Conservation (phyloP, 2,797 vertebrate genomes). For the Cryptoprocta ferox region DNA sequence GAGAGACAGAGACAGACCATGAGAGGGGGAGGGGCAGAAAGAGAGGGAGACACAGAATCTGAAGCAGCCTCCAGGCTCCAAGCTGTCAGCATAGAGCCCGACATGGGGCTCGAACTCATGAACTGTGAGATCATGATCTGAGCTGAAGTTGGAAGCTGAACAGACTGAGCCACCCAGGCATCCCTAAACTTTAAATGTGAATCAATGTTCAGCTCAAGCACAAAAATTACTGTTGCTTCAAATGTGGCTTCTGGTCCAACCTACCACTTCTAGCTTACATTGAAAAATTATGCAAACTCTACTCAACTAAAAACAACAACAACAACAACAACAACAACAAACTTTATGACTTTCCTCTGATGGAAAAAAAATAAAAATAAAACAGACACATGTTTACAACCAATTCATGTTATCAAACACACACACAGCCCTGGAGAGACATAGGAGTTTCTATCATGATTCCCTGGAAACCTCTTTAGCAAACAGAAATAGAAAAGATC, state of each 20-base stretch:
- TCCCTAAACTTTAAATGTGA: not conserved
- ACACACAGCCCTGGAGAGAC: not conserved
- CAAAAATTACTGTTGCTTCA: not conserved
- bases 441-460: not conserved
- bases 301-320: not conserved
- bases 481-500: not conserved
- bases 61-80: too few species aligned
- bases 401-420: not conserved
- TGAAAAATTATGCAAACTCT: not conserved
- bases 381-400: not conserved
- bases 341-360: not conserved
- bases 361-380: not conserved
- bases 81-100: too few species aligned
- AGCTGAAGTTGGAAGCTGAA: too few species aligned
- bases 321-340: not conserved
- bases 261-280: not conserved
- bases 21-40: too few species aligned
- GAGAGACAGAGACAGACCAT: too few species aligned
- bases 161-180: too few species aligned
- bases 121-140: too few species aligned
- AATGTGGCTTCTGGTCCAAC: not conserved
- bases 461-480: not conserved
- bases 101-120: too few species aligned
- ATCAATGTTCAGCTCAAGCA: not conserved
- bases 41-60: too few species aligned